Conservation (phyloP, 1,140 invertebrate genomes). For the Zaprionus tsacasi region DNA sequence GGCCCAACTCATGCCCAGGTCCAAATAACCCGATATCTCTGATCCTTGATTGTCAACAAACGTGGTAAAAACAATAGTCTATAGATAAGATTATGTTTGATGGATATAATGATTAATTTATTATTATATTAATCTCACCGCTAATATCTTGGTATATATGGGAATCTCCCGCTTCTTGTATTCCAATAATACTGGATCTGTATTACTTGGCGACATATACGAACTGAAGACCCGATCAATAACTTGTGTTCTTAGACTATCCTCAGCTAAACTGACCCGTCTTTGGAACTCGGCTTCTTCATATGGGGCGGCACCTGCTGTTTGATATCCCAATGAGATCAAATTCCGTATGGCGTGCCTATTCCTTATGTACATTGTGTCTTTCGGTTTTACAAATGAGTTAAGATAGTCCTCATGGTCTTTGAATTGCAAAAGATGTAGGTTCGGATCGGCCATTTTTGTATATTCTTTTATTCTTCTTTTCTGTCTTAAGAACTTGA, state of each 20-base stretch:
- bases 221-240: constrained; percentile 31
- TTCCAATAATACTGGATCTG: constrained; percentile 62
- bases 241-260: constrained; percentile 58
- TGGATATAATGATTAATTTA: too few species aligned
- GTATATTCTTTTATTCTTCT: constrained; percentile 10
- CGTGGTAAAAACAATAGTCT: constrained; percentile 78
- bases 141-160: constrained; percentile 64
- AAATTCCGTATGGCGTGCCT: constrained; percentile 30
- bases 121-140: too few species aligned
- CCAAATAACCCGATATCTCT: constrained; percentile 74
- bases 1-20: constrained; percentile 68
- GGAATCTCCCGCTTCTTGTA: constrained; percentile 59
- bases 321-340: constrained; percentile 73
- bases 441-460: constrained; percentile 36
- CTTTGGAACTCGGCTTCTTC: constrained; percentile 45
- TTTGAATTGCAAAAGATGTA: constrained; percentile 56
- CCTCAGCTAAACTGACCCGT: constrained; percentile 48
- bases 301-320: constrained; percentile 55
- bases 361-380: constrained; percentile 54
- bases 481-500: neutral
- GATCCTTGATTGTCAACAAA: constrained; percentile 50
- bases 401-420: constrained; percentile 67
- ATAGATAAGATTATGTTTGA: too few species aligned
- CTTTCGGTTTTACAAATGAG: constrained; percentile 58
- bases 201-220: constrained; percentile 29